Evolutionary conservation across 2,888 invertebrate genomes (phyloP).

Genomic region (Ochlodes sylvanus): DNA sequence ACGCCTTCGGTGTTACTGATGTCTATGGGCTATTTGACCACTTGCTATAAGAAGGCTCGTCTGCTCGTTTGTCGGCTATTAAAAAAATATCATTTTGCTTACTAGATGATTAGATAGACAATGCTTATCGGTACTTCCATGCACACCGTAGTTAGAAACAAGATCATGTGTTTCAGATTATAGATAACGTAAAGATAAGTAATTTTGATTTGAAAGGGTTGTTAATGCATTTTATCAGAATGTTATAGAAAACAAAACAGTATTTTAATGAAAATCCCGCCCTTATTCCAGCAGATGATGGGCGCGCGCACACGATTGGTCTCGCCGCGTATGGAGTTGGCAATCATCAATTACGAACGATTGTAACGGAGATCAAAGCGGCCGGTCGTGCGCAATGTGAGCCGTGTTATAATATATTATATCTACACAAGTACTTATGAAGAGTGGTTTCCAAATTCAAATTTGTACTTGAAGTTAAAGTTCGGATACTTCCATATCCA

Average conservation of each 20-base stretch:
- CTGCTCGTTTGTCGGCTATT: too few species aligned
- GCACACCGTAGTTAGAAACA: too few species aligned
- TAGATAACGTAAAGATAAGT: too few species aligned
- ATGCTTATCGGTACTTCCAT: too few species aligned
- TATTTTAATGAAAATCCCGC: slow-evolving; percentile 30
- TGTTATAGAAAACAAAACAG: background rate
- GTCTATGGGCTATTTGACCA: too few species aligned
- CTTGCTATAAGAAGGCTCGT: too few species aligned
- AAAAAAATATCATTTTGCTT: too few species aligned
- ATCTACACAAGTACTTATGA: slow-evolving; percentile 16
- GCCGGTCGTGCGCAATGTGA: slow-evolving; percentile 64
- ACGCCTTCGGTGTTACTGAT: too few species aligned
- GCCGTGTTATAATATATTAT: slow-evolving; percentile 28
- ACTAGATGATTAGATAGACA: too few species aligned
- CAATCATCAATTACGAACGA: slow-evolving; percentile 80
- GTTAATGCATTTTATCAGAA: too few species aligned
- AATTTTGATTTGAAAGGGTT: too few species aligned
- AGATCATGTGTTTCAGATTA: too few species aligned
- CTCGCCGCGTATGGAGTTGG: slow-evolving; percentile 58
- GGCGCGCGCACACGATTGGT: slow-evolving; percentile 57
- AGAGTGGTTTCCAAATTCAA: slow-evolving; percentile 10
- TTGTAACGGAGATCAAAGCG: slow-evolving; percentile 81
- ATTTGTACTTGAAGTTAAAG: background rate
- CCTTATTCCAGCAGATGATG: slow-evolving; percentile 26
- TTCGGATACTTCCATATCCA: background rate